These are phyloP conservation scores for Achlya flavicornis DNA, from an alignment of 2,888 invertebrate genomes.

Conservation along the genomic window DNA sequence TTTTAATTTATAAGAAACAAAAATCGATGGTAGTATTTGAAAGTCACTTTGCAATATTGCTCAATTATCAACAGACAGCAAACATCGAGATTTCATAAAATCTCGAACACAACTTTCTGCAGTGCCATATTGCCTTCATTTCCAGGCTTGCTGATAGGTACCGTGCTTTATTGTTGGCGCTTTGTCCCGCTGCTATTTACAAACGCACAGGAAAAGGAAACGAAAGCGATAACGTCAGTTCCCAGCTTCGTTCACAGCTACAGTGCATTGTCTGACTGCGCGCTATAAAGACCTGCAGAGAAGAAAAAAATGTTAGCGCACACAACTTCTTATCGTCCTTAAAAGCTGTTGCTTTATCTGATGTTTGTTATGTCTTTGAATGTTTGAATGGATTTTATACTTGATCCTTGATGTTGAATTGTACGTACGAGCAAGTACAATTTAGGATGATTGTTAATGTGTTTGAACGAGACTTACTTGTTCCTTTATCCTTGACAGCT, in stretches of 20 bases:
- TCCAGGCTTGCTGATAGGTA: background rate
- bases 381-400: background rate
- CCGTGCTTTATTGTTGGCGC: conserved; percentile 6
- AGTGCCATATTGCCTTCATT: conserved; percentile 1
- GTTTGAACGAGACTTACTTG: no score
- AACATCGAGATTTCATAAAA: background rate
- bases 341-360: background rate
- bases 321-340: background rate
- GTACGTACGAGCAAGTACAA: no score
- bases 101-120: background rate
- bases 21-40: no score
- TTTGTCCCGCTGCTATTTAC: conserved; percentile 16
- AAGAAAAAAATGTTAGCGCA: conserved; percentile 20
- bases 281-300: conserved; percentile 34
- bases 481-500: no score
- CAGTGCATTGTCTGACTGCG: conserved; percentile 44
- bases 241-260: conserved; percentile 30
- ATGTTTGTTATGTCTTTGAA: background rate
- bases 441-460: no score
- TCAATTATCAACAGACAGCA: background rate
- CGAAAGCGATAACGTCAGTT: conserved; percentile 48
- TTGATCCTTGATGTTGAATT: background rate
- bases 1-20: no score
- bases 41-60: no score
- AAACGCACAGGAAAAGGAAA: conserved; percentile 48